These are phyloP conservation scores for Petrolisthes manimaculis DNA, from an alignment of 2,888 invertebrate species.

Conservation along the genomic window DNA sequence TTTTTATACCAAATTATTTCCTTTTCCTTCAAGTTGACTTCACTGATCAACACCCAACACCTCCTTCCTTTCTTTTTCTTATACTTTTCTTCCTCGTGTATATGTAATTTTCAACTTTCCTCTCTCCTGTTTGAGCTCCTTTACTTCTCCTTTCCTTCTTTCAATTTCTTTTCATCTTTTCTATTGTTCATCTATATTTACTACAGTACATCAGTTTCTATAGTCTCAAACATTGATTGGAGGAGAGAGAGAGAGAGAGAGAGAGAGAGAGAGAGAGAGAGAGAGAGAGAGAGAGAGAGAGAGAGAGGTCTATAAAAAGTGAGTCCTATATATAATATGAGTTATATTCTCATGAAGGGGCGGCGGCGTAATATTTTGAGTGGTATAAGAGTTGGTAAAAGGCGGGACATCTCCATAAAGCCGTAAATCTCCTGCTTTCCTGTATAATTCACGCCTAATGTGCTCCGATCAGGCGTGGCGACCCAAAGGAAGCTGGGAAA, in stretches of 20 bases:
- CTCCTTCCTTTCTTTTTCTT: background rate
- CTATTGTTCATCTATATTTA: background rate
- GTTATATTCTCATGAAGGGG: background rate
- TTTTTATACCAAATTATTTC: background rate
- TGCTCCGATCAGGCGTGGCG: slow-evolving; percentile 56
- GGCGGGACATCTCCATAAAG: slow-evolving; percentile 56
- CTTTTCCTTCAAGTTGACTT: background rate
- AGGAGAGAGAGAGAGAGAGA: slow-evolving; percentile 11
- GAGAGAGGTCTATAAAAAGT: background rate
- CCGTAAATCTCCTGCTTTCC: slow-evolving; percentile 58
- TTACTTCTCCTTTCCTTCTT: background rate
- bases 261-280: background rate
- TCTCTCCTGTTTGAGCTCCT: background rate
- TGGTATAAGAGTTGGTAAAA: slow-evolving; percentile 35
- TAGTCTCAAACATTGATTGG: background rate
- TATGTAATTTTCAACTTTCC: background rate
- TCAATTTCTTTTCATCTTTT: background rate
- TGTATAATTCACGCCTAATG: slow-evolving; percentile 59
- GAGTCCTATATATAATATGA: background rate
- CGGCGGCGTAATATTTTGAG: slow-evolving; percentile 23
- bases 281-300: slow-evolving; percentile 1
- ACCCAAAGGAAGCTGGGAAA: slow-evolving; percentile 41
- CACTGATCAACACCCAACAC: background rate
- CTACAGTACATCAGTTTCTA: no score
- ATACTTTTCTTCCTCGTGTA: background rate